A percentile compares a stretch with the other conserved stretches of the same genome.
These are phyloP conservation scores for Ochotona princeps DNA, from an alignment of 2,113 vertebrate species.

Conservation along the genomic window DNA sequence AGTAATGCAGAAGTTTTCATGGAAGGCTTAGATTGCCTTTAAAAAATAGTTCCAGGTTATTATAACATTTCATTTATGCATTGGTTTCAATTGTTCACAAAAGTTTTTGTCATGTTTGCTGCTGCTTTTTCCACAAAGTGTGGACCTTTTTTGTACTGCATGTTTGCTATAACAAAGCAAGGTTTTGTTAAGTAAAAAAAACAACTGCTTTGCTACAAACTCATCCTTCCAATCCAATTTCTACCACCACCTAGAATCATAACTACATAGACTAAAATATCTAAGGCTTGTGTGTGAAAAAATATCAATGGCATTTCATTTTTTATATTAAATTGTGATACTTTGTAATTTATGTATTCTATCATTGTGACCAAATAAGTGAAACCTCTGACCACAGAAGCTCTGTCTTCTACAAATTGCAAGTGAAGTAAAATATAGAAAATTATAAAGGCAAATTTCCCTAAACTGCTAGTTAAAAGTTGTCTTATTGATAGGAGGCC, in stretches of 20 bases:
- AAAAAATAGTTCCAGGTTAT: background rate
- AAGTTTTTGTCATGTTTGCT: background rate
- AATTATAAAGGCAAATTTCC: conserved; percentile 18
- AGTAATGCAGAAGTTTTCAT: background rate
- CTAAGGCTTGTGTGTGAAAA: background rate
- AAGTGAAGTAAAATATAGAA: background rate
- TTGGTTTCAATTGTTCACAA: background rate
- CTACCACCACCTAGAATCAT: background rate
- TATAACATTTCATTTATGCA: background rate
- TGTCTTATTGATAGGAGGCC: background rate
- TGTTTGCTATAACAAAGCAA: background rate
- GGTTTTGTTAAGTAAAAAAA: background rate
- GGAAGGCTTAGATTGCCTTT: conserved; percentile 14
- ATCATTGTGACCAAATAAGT: background rate
- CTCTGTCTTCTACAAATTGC: background rate
- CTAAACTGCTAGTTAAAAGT: conserved; percentile 44
- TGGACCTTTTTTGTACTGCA: background rate
- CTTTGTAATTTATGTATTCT: background rate
- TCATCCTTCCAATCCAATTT: background rate
- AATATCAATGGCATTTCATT: background rate
- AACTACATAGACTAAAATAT: background rate
- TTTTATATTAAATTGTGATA: background rate
- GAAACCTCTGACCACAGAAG: background rate
- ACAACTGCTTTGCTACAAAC: background rate
- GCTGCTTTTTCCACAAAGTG: background rate